These are phyloP conservation scores for Notechis scutatus DNA, from an alignment of 2,113 vertebrate species.

Conservation along the genomic window DNA sequence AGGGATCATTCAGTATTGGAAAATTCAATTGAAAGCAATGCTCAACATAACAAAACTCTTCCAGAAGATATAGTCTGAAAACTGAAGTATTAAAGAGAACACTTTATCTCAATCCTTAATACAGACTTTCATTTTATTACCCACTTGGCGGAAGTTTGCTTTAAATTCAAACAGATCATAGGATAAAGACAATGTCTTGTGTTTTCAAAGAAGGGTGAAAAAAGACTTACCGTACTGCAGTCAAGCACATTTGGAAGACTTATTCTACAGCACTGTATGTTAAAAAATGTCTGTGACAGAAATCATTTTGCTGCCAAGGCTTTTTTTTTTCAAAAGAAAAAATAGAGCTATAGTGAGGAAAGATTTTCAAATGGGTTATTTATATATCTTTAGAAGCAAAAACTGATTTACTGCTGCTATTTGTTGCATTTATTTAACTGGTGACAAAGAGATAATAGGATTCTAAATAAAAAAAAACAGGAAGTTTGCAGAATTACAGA, in stretches of 20 bases:
- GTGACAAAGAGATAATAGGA: not conserved
- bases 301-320: not conserved
- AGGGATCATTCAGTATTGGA: not conserved
- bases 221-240: not conserved
- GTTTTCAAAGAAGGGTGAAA: not conserved
- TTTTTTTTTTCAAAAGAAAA: not conserved
- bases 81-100: not conserved
- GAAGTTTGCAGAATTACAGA: not conserved
- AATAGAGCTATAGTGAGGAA: not conserved
- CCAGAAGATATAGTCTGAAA: not conserved
- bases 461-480: not conserved
- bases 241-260: not conserved
- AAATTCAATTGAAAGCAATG: not conserved
- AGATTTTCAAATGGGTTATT: not conserved
- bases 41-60: not conserved
- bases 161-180: not conserved
- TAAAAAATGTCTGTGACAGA: not conserved
- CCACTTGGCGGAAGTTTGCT: constrained; percentile 14
- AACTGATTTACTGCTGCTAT: not conserved
- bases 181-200: not conserved
- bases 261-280: not conserved
- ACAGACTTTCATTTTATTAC: not conserved
- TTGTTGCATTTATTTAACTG: not conserved
- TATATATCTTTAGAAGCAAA: not conserved
- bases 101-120: not conserved